These are phyloP conservation scores for Ephialtes manifestator DNA, from an alignment of 2,888 invertebrate genomes.

Conservation along the genomic window DNA sequence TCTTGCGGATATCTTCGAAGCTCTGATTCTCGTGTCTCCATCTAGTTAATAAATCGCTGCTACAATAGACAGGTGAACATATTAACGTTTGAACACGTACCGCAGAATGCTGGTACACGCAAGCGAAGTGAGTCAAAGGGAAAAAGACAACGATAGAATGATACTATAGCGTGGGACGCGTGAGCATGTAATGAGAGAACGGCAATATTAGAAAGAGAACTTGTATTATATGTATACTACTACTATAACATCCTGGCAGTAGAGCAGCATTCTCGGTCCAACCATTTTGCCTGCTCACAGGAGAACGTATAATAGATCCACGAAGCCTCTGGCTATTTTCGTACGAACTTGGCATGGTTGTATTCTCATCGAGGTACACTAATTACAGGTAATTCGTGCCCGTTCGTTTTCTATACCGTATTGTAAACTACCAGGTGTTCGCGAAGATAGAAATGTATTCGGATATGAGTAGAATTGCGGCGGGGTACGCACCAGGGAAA, in stretches of 20 bases:
- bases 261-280: neutral
- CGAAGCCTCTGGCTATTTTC: conserved; percentile 40
- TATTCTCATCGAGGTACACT: conserved; percentile 8
- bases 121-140: neutral
- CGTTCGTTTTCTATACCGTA: conserved; percentile 3
- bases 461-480: conserved; percentile 8
- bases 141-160: neutral
- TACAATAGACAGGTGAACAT: conserved; percentile 29
- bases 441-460: conserved; percentile 12
- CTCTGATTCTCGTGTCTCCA: conserved; percentile 13
- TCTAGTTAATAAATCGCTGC: conserved; percentile 10
- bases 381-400: conserved; percentile 33
- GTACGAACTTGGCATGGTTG: neutral
- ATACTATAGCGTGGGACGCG: neutral
- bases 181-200: conserved; percentile 9
- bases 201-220: conserved; percentile 7
- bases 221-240: neutral
- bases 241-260: no score
- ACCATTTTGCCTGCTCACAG: conserved; percentile 7
- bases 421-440: conserved; percentile 9
- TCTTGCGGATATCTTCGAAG: conserved; percentile 38
- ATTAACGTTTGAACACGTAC: conserved; percentile 31
- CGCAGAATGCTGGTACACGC: neutral
- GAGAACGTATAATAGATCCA: conserved; percentile 23
- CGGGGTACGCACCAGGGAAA: conserved; percentile 34